Evolutionary conservation across 1,140 invertebrate species (phyloP), one percentile per base, ranked within the genome.

Genomic region (Helicoverpa armigera): DNA sequence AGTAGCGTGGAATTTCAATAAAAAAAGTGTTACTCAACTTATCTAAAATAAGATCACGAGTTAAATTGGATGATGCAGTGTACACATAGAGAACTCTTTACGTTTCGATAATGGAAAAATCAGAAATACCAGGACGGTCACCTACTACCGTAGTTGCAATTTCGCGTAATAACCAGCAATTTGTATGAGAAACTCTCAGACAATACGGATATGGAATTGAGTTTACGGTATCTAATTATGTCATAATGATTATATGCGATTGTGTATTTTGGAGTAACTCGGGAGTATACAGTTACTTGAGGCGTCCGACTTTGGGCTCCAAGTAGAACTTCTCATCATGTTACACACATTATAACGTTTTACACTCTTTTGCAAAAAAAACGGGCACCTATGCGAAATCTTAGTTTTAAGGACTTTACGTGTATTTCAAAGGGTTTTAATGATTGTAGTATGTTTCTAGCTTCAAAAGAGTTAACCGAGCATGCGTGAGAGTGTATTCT

Each of bases 171-270:
- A 82, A 84, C 80, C 79, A 85, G 86, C 85, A 90, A 89, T 90
- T 89, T 91, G 83, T 87, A 84, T 87, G 82, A 82, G 87, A 89
- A 89, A 86, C 83, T 77, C 50, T 78, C 76, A 80, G 77, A 86
- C 88, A 91, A 89, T 92, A 92, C 87, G 86, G 85, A 84, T 82
- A 82, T 80, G 72, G 82, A 86, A 89, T 87, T 87, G 86, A 89
- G 82, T 85, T 88, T 87, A 90, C 88, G 87, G 87, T 88, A 87
- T 83, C 81, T 91, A 90, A 89, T 89, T 88, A 88, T 86, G 78
- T 78, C 58, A 61, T 80, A 83, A 82, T 85, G 77, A 83, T 80
- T 70, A 80, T 83, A 54, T 81, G 82, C 74, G 79, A 67, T 80
- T 81, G 50, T 83, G 58, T 63, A 72, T 80, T 80, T 80, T 69